Evolutionary conservation across 92 coral and sea anemone genomes (phyloP), one percentile per base, ranked within the genome.

Genomic region (Plumapathes pennacea): DNA sequence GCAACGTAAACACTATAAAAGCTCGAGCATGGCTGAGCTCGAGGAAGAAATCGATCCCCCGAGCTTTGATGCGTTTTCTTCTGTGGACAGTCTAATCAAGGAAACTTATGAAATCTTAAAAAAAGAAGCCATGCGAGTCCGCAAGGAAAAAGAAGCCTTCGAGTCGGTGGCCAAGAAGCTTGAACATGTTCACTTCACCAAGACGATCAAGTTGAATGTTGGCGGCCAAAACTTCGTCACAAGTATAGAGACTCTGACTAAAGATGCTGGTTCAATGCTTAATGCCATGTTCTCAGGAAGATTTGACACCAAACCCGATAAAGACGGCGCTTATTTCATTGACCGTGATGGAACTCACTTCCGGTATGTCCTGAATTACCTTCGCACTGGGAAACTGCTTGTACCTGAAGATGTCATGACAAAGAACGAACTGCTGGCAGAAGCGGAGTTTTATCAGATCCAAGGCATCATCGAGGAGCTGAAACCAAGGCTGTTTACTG

Each of bases 331-430:
- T 26, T 83, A 64, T 67, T 83, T 83, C 55, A 76, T 84, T 53
- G 69, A 84, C 69, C 81, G 90, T 27, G 94, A 85, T 54, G 94
- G 94, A 43, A 74, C 94, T 5, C 71, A 66, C 52, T 81, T 81
- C 63, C 52, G 80, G 29, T 71, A 50, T 48, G 77, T 83, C 25
- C 61, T 83, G 62, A 83, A 83, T 38, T 83, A 76, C 43, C 64
- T 81, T 10, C 70, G 88, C 23, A 81, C 88, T 3, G 88, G 82
- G 12, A 38, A 53, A 15, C 88, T 81, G 25, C 60, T 74, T 14
- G 32, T 56, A 10, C 88, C 89, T 0, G 83, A 82, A 0, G 76
- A 82, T 54, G 68, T 53, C 26, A 21, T 53, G n/a, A 19, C 49
- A 24, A 41, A 54, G 20, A 67, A 54, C 6, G 89, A 83, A 32